Evolutionary conservation across 1,140 invertebrate species (phyloP).

Genomic region (Zaprionus gabonicus): DNA sequence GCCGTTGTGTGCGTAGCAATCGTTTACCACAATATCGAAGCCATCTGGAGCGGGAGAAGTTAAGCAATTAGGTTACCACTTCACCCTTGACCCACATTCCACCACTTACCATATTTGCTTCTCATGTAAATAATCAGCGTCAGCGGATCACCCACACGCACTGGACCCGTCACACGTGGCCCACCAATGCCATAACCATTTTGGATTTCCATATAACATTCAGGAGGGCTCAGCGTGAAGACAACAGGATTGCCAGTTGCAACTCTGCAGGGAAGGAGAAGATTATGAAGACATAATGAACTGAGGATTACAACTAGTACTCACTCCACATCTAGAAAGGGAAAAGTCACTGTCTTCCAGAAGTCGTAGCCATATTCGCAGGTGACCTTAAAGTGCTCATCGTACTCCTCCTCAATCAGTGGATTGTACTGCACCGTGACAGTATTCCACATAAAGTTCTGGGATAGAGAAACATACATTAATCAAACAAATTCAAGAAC

Average conservation of each 20-base stretch:
- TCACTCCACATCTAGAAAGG: slow-evolving; percentile 97
- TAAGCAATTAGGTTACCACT: slow-evolving; percentile 19
- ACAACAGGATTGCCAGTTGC: slow-evolving; percentile 96
- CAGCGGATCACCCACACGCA: slow-evolving; percentile 95
- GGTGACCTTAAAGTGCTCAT: slow-evolving; percentile 96
- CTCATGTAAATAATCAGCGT: slow-evolving; percentile 97
- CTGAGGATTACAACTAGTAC: slow-evolving; percentile 79
- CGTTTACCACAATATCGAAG: slow-evolving; percentile 98
- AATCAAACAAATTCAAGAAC: background rate
- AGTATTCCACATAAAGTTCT: slow-evolving; percentile 98
- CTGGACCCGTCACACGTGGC: slow-evolving; percentile 93
- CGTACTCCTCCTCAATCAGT: slow-evolving; percentile 96
- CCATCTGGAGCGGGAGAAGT: slow-evolving; percentile 88
- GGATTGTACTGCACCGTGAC: slow-evolving; percentile 97
- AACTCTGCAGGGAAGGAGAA: slow-evolving; percentile 87
- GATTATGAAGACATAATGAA: background rate
- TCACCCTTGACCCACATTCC: background rate
- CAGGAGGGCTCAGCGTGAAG: slow-evolving; percentile 96
- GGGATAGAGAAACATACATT: slow-evolving; percentile 85
- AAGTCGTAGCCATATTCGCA: slow-evolving; percentile 98
- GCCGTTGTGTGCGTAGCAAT: slow-evolving; percentile 97
- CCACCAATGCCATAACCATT: slow-evolving; percentile 94
- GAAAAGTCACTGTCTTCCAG: slow-evolving; percentile 98
- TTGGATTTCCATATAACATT: slow-evolving; percentile 97
- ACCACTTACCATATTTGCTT: slow-evolving; percentile 92